Percentiles rank a stretch among this genome's conserved stretches.
Evolutionary conservation across 2,113 vertebrate species (phyloP).

Genomic region (Hymenochirus boettgeri): DNA sequence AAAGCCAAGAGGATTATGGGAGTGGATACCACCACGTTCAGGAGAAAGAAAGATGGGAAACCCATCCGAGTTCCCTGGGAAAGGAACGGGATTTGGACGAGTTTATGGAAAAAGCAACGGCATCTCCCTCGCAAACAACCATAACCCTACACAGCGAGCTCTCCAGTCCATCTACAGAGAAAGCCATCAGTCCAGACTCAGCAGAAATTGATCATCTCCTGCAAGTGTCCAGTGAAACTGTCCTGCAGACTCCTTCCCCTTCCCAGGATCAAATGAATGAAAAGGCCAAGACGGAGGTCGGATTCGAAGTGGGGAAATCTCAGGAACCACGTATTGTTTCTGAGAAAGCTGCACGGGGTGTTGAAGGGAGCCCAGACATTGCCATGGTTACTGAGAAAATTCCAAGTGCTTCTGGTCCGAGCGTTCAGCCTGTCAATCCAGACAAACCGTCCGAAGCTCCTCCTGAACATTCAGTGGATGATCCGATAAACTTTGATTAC

Average conservation of each 20-base stretch:
- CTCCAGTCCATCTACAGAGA: conserved; percentile 25
- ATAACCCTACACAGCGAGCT: conserved; percentile 11
- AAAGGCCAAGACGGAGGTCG: background rate
- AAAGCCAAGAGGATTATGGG: conserved; percentile 65
- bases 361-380: conserved; percentile 51
- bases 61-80: conserved; percentile 7
- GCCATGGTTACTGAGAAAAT: conserved; percentile 57
- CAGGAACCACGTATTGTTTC: conserved; percentile 50
- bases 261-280: conserved; percentile 8
- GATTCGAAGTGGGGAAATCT: conserved; percentile 45
- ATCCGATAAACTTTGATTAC: conserved; percentile 76
- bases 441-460: conserved; percentile 49
- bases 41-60: background rate
- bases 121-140: conserved; percentile 27
- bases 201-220: conserved; percentile 62
- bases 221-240: conserved; percentile 37
- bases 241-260: conserved; percentile 4
- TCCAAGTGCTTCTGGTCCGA: conserved; percentile 45
- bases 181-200: conserved; percentile 53
- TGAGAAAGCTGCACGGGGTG: conserved; percentile 52
- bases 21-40: conserved; percentile 59
- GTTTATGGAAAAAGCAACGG: background rate
- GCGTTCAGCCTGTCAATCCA: conserved; percentile 31
- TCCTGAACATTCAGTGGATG: conserved; percentile 42
- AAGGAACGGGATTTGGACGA: conserved; percentile 50